Base-by-base conservation (phyloP, 2,888 invertebrate genomes). In the Netelia melanura region DNA sequence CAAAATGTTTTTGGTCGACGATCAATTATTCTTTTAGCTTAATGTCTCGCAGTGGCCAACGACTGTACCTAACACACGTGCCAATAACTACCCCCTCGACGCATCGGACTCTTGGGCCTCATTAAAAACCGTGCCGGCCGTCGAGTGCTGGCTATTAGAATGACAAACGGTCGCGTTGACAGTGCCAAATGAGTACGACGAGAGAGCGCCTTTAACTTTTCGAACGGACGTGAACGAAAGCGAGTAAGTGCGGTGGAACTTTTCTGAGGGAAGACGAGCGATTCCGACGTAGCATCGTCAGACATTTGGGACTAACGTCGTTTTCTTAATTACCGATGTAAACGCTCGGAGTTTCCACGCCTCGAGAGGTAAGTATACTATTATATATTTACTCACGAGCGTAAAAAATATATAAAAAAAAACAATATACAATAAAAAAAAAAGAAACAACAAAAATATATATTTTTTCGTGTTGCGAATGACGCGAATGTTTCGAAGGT, bases 151-250 rank as follows among this genome's bases (percentile, higher is more conserved):
- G 90, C 91, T 89, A 92, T 92, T 92, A 92, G 92, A 92, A 91
- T 93, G 92, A 93, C 92, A 92, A 92, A 92, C 91, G 90, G 90
- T 89, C 88, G 90, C 90, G 92, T 91, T 91, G 92, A 92, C 92
- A 91, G 90, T 91, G 91, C 92, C 91, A 92, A 92, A 93, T 92
- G 92, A 92, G 91, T 86, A 81, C 90, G 92, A 91, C 89, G 91
- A 91, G 90, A 91, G 90, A 89, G 87, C 88, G 86, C 76, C 76
- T 76, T 77, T 76, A 65, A 81, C 62, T 81, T 64, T 81, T 6
- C 62, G 70, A 81, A 75, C 30, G 74, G 70, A 82, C 52, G 65
- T 38, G 83, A 79, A 61, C 70, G 78, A 62, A 54, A 64, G 21
- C 21, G 54, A 38, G 65, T 38, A 44, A 10, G 77, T 56, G 76